Conservation (phyloP, 2,113 vertebrate species). For the Opisthocomus hoazin region DNA sequence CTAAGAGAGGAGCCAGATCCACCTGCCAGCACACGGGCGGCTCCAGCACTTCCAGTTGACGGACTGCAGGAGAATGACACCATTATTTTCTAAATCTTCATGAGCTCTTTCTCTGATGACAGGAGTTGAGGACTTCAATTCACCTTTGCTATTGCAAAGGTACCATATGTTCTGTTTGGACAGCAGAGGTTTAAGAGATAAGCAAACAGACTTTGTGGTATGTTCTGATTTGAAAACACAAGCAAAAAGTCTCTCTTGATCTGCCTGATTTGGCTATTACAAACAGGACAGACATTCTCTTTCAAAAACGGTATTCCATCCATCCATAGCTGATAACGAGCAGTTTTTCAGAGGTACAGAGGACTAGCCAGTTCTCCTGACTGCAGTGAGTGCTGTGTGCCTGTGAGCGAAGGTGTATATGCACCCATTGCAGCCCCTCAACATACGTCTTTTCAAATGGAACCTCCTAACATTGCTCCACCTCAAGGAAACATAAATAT, state of each 20-base stretch:
- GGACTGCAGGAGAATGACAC: background rate
- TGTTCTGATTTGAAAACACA: conserved; percentile 55
- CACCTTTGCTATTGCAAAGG: conserved; percentile 21
- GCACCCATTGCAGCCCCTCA: too few species aligned
- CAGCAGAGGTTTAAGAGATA: conserved; percentile 38
- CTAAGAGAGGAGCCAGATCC: background rate
- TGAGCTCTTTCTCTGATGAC: background rate
- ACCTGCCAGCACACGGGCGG: background rate
- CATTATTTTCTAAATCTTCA: background rate
- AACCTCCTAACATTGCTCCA: background rate
- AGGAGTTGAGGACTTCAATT: background rate
- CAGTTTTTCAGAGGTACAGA: background rate
- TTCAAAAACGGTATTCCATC: background rate
- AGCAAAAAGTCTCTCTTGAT: conserved; percentile 34
- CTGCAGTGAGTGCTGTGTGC: background rate
- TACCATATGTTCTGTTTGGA: background rate
- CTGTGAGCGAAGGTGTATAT: background rate
- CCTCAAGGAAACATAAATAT: conserved; percentile 10
- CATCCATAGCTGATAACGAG: background rate
- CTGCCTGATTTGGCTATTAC: conserved; percentile 22
- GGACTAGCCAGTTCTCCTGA: background rate
- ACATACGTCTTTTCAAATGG: background rate
- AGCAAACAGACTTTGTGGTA: conserved; percentile 54
- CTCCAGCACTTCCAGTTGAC: background rate
- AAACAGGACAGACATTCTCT: background rate